Base-by-base conservation (phyloP, 2,888 invertebrate genomes). In the Myopa tessellatipennis region DNA sequence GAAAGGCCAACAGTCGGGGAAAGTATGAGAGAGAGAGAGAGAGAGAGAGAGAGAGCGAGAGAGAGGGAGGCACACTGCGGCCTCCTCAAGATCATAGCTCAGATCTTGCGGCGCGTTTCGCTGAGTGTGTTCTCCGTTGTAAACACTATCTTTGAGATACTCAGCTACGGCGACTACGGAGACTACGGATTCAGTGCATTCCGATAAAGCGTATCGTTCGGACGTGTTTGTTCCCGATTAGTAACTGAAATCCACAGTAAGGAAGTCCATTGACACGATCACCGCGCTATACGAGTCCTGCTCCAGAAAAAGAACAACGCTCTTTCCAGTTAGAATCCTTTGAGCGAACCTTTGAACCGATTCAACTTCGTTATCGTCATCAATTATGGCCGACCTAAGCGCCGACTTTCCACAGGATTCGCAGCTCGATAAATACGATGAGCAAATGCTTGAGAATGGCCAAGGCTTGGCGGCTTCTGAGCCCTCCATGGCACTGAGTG, bases 371-470 rank as follows among this genome's bases (percentile, higher is more conserved):
- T 26, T 26, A 26, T 26, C 26, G 26, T 26, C 26, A 26, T 26
- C 26, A 50, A 50, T 50, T 50, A 50, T 50, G 50, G n/a, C 5
- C 40, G 63, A 45, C 5, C 26, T 45, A 40, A 55, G 7, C 16
- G 45, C 86, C 83, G 87, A 88, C 72, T 83, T 86, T 81, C 85
- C 88, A 80, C 84, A 85, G 77, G 88, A 85, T 81, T 80, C 86
- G 80, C 87, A 88, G 82, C 85, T 89, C 82, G 86, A 88, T 81
- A 84, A 85, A 79, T 86, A 86, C 81, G 85, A 88, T 36, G 86
- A 86, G 52, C 85, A 87, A 73, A 85, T 87, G 76, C 83, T 87
- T 12, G 85, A 85, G 65, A 86, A 82, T 74, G 83, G 83, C 58
- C 82, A 70, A 0, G 58, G 70, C 18, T 65, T 77, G 26, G n/a